Percentiles rank a stretch among this genome's conserved stretches.
Evolutionary conservation across 2,888 invertebrate species (phyloP).

Genomic region (Lampropteryx suffumata): DNA sequence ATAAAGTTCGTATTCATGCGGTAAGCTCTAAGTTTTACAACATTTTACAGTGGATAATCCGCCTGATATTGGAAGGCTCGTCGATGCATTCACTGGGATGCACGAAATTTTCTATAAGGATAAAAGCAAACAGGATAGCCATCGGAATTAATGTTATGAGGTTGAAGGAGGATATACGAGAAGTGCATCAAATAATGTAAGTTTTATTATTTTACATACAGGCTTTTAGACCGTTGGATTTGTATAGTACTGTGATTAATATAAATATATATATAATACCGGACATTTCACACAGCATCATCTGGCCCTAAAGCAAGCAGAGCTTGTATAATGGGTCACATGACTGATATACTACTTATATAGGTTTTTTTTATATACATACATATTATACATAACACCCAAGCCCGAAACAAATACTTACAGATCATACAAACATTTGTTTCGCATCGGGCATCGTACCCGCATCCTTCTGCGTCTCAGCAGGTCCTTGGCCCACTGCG

Average conservation of each 20-base stretch:
- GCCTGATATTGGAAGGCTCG: constrained; percentile 79
- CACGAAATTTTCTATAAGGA: constrained; percentile 82
- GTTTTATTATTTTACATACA: neutral
- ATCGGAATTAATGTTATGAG: constrained; percentile 70
- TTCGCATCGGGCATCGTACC: too few relatives aligned
- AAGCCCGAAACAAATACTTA: too few relatives aligned
- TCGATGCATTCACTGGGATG: constrained; percentile 79
- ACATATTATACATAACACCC: too few relatives aligned
- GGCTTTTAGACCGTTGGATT: constrained; percentile 4
- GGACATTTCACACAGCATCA: too few relatives aligned
- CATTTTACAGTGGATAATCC: constrained; percentile 76
- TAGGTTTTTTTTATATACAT: too few relatives aligned
- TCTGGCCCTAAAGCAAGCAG: too few relatives aligned
- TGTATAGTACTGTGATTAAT: neutral
- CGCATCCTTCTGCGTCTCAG: too few relatives aligned
- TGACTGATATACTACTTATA: too few relatives aligned
- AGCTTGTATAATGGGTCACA: too few relatives aligned
- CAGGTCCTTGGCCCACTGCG: too few relatives aligned
- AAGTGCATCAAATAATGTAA: constrained; percentile 9
- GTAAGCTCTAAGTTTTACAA: constrained; percentile 54
- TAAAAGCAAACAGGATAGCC: constrained; percentile 82
- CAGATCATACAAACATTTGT: too few relatives aligned
- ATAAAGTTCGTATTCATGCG: constrained; percentile 50
- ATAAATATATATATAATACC: too few relatives aligned
- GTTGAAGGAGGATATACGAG: constrained; percentile 28